phyloP scores from a whole-genome alignment of 2,888 invertebrate genomes.

The Zaprionus lineosus region DNA sequence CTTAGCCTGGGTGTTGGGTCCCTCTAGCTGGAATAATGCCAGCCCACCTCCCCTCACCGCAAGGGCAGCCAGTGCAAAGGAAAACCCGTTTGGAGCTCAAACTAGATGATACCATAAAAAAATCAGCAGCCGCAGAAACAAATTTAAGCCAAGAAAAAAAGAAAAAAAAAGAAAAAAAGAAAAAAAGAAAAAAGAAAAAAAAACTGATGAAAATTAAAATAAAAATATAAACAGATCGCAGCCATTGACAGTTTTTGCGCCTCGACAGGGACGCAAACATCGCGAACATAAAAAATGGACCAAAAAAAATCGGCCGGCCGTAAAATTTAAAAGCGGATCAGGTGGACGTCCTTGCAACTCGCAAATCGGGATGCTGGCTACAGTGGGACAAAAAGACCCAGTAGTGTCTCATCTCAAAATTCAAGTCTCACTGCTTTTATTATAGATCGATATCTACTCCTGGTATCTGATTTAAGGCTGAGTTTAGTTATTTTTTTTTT shows the following conservation, averaged over 20 bases:
- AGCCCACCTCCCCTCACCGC: no score
- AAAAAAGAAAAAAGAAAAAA: constrained; percentile 16
- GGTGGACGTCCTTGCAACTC: constrained; percentile 69
- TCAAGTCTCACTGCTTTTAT: no score
- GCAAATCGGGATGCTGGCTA: constrained; percentile 15
- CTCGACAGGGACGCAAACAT: constrained; percentile 41
- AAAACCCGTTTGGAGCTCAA: constrained; percentile 51
- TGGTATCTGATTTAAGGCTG: no score
- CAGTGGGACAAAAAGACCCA: no score
- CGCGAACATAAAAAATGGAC: constrained; percentile 36
- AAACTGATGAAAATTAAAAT: constrained; percentile 18
- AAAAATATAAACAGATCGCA: constrained; percentile 23
- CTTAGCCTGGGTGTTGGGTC: no score
- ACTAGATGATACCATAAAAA: constrained; percentile 68
- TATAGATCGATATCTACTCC: no score
- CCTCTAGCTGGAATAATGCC: constrained; percentile 6
- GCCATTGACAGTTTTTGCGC: constrained; percentile 54
- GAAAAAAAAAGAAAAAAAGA: constrained; percentile 4
- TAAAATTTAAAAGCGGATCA: constrained; percentile 51
- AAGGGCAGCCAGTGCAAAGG: no score
- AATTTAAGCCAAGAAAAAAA: no score
- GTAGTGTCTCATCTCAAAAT: no score
- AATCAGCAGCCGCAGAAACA: constrained; percentile 30
- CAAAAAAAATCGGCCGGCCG: constrained; percentile 29
- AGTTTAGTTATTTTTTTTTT: no score